Evolutionary conservation across 2,113 vertebrate species (phyloP).

Genomic region (Leptobrachium leishanense): DNA sequence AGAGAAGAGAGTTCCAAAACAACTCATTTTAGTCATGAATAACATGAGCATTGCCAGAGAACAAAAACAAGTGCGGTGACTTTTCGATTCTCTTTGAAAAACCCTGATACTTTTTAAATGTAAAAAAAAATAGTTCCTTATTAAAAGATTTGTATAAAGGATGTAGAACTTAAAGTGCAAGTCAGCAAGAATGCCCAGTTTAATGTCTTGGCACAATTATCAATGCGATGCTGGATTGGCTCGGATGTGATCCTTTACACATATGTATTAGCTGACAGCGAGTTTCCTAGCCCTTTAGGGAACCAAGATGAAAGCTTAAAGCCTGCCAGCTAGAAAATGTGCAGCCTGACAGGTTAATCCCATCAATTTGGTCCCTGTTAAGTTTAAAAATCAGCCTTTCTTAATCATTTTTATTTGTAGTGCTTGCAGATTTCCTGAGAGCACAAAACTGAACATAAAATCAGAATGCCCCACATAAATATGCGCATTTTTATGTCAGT

Average conservation of each 20-base stretch:
- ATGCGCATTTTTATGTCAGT: background rate
- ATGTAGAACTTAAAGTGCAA: too few species aligned
- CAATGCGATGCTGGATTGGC: constrained; percentile 12
- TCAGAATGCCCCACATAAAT: constrained; percentile 5
- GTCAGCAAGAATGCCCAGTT: background rate
- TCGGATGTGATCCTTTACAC: constrained; percentile 21
- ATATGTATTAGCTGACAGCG: constrained; percentile 19
- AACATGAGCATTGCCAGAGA: too few species aligned
- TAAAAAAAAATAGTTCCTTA: too few species aligned
- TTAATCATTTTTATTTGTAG: constrained; percentile 26
- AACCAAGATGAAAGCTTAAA: constrained; percentile 35
- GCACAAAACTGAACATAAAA: constrained; percentile 17
- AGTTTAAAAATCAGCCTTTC: constrained; percentile 26
- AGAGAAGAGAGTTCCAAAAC: too few species aligned
- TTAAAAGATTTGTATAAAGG: too few species aligned
- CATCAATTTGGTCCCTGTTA: constrained; percentile 6
- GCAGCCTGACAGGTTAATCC: constrained; percentile 41
- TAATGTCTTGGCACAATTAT: constrained; percentile 22
- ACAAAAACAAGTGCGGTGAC: too few species aligned
- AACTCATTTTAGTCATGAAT: too few species aligned
- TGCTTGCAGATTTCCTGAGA: constrained; percentile 21
- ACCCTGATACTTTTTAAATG: too few species aligned
- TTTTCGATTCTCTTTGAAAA: too few species aligned
- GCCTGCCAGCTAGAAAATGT: constrained; percentile 25
- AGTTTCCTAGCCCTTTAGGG: constrained; percentile 11